Conservation (phyloP, 2,888 invertebrate genomes). For the Blomia tropicalis region DNA sequence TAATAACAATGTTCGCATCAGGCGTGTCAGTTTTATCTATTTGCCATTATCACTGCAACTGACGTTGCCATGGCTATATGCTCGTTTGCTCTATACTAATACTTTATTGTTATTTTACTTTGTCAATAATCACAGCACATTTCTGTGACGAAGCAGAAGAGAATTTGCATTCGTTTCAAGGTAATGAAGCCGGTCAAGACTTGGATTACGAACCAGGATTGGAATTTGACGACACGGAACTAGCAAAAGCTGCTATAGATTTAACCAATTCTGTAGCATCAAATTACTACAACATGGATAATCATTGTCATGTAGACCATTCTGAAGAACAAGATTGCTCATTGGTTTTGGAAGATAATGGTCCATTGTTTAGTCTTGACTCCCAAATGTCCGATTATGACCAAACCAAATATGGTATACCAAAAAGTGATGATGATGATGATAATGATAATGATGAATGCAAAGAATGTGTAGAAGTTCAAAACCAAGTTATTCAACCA, state of each 20-base stretch:
- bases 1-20: neutral
- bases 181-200: conserved; percentile 27
- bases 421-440: neutral
- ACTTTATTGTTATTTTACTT: too few relatives aligned
- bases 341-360: neutral
- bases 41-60: too few relatives aligned
- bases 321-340: neutral
- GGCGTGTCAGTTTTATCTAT: too few relatives aligned
- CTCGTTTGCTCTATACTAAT: too few relatives aligned
- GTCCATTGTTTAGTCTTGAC: conserved; percentile 7
- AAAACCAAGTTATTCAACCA: neutral
- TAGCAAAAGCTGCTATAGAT: conserved; percentile 30
- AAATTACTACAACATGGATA: neutral
- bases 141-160: conserved; percentile 19
- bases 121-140: too few relatives aligned
- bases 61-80: too few relatives aligned
- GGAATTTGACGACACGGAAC: conserved; percentile 86
- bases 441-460: too few relatives aligned
- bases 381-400: neutral
- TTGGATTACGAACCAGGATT: conserved; percentile 77
- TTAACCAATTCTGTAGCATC: neutral
- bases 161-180: conserved; percentile 18
- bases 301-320: neutral
- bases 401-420: neutral
- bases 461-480: too few relatives aligned